Percentiles rank a stretch among this genome's conserved stretches.
phyloP scores from a whole-genome alignment of 1,140 invertebrate species.

The Mesaphorura yosii region DNA sequence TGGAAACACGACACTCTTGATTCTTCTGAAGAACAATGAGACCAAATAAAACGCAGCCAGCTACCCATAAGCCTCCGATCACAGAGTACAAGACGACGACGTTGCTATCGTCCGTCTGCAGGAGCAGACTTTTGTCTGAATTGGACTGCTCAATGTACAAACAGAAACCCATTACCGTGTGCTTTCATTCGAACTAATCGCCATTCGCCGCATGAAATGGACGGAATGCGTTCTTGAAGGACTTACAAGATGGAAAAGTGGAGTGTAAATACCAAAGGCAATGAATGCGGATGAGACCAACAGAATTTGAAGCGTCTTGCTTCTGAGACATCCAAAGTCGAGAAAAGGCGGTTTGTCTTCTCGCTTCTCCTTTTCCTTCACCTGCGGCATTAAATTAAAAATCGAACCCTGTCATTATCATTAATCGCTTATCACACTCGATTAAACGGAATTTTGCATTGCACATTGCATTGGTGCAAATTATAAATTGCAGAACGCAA shows the following conservation, averaged over 20 bases:
- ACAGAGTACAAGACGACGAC: slow-evolving; percentile 60
- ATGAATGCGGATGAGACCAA: slow-evolving; percentile 63
- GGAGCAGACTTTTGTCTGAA: neutral
- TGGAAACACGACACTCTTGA: slow-evolving; percentile 68
- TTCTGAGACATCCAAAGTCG: slow-evolving; percentile 68
- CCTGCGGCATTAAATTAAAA: slow-evolving; percentile 1
- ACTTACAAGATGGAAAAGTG: slow-evolving; percentile 68
- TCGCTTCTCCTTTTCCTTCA: slow-evolving; percentile 33
- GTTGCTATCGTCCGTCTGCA: slow-evolving; percentile 48
- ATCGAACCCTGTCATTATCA: too few relatives aligned
- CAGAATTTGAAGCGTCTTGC: slow-evolving; percentile 69
- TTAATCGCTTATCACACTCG: too few relatives aligned
- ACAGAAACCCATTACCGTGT: neutral
- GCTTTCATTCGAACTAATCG: neutral
- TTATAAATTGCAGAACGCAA: too few relatives aligned
- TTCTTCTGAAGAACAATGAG: slow-evolving; percentile 67
- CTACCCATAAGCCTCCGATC: slow-evolving; percentile 65
- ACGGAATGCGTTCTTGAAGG: neutral
- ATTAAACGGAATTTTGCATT: too few relatives aligned
- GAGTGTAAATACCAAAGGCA: slow-evolving; percentile 72
- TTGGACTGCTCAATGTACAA: neutral
- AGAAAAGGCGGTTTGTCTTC: slow-evolving; percentile 72
- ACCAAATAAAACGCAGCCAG: slow-evolving; percentile 69
- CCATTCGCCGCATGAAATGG: neutral
- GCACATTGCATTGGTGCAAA: too few relatives aligned